Conservation (phyloP, 1,140 invertebrate species). For the Pseudomyrmex sp. region DNA sequence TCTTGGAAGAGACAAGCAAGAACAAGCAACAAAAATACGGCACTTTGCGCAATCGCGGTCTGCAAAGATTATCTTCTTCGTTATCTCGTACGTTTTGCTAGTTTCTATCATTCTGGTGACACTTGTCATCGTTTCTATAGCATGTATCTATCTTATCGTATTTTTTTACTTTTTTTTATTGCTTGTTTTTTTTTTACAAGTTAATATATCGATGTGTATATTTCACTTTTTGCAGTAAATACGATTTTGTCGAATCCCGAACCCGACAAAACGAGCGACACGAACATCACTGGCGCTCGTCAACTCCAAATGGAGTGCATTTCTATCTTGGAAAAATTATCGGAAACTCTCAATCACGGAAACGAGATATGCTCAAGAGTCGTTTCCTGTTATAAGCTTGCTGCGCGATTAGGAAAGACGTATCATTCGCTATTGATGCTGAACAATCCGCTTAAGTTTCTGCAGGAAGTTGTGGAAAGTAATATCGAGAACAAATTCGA, state of each 20-base stretch:
- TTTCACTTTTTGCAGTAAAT: slow-evolving; percentile 40
- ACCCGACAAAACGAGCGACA: slow-evolving; percentile 35
- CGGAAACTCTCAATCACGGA: slow-evolving; percentile 82
- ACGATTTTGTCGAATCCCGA: slow-evolving; percentile 29
- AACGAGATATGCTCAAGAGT: slow-evolving; percentile 85
- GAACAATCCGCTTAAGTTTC: slow-evolving; percentile 84
- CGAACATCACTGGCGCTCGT: slow-evolving; percentile 59
- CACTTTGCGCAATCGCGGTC: slow-evolving; percentile 71
- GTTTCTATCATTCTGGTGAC: background rate
- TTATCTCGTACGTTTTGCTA: slow-evolving; percentile 72
- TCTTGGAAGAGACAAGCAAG: slow-evolving; percentile 71
- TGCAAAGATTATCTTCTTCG: slow-evolving; percentile 74
- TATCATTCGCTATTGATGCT: slow-evolving; percentile 86
- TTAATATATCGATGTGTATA: background rate
- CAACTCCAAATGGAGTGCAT: slow-evolving; percentile 77
- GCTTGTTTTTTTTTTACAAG: background rate
- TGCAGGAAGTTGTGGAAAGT: slow-evolving; percentile 85
- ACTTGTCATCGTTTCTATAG: background rate
- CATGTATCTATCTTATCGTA: too few species aligned
- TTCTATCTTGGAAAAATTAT: slow-evolving; percentile 75
- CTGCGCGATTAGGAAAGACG: slow-evolving; percentile 85
- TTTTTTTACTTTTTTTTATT: slow-evolving; percentile 16
- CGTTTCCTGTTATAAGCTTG: slow-evolving; percentile 86
- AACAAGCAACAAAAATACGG: slow-evolving; percentile 72
- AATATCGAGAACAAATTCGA: slow-evolving; percentile 86